Base-by-base conservation (phyloP, 2,888 invertebrate genomes). In the Volucella zonaria region DNA sequence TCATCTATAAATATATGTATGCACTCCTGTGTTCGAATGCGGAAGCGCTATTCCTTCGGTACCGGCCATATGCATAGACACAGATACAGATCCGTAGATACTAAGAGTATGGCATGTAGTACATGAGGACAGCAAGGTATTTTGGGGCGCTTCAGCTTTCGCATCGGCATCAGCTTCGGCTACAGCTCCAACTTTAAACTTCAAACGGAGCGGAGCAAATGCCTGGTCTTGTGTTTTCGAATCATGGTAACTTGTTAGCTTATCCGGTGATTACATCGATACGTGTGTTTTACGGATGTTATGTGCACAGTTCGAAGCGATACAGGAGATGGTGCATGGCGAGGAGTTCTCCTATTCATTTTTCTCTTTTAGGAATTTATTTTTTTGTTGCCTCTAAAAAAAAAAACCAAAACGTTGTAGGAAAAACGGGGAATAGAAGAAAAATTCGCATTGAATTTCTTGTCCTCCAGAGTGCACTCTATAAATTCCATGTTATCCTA, bases 161-260 rank as follows among this genome's bases (percentile, higher is more conserved):
- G 8, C 3, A 12, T n/a, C 8, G n/a, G 14, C 58, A 15, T 23
- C 31, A 56, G 56, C 31, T 49, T 45, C 56, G 15, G 14, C 23
- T 45, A 54, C 8, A 59, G 58, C 23, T 52, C 54, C 40, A 14
- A 66, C 40, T 23, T 23, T 23, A 23, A 23, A 23, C 18, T 23
- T 23, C 18, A 23, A 23, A 49, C 31, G 40, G 14, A 75, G 49
- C 42, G 42, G 61, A 61, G 80, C 62, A 75, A 80, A 80, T 85
- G 59, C 73, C 73, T 71, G 42, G 42, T 73, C 73, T 77, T 81
- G 85, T 85, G 85, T 81, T 85, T 81, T 85, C 68, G 76, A 91
- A 91, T 90, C 90, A 90, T 89, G 89, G 89, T 90, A 91, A 91
- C 91, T 91, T 90, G 91, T 91, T 91, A 91, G 91, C 90, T 91